phyloP scores from a whole-genome alignment of 2,888 invertebrate species.

The Drosophila limbata region DNA sequence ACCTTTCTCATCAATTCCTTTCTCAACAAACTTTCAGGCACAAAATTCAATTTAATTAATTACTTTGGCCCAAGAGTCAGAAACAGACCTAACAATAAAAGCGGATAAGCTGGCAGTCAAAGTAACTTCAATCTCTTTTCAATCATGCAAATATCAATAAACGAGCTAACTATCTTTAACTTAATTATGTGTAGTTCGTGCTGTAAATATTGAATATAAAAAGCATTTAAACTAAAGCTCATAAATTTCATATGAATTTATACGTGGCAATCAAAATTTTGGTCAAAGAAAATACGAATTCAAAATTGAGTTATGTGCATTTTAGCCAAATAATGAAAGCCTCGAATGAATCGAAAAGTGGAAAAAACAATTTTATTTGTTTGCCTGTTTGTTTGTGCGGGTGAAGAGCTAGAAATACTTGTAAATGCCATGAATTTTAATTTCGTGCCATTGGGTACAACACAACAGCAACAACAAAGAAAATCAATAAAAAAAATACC shows the following conservation, averaged over 20 bases:
- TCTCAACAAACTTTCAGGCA: neutral
- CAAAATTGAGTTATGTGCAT: constrained; percentile 12
- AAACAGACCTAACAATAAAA: constrained; percentile 4
- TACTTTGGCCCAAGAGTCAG: neutral
- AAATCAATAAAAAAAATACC: constrained; percentile 39
- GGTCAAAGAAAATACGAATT: constrained; percentile 30
- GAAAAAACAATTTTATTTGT: constrained; percentile 25
- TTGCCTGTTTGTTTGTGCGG: constrained; percentile 35
- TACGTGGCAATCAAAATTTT: constrained; percentile 31
- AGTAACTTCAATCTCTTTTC: constrained; percentile 16
- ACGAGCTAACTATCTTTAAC: neutral
- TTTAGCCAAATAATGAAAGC: constrained; percentile 12
- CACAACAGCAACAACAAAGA: constrained; percentile 19
- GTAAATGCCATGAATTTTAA: constrained; percentile 65
- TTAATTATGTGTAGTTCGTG: neutral
- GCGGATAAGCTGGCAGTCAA: neutral
- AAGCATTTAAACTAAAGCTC: constrained; percentile 18
- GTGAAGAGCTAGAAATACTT: constrained; percentile 46
- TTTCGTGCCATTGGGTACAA: constrained; percentile 48
- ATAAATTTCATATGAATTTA: constrained; percentile 25
- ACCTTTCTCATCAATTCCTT: neutral
- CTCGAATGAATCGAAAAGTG: constrained; percentile 12
- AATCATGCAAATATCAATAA: constrained; percentile 17
- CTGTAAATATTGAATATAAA: constrained; percentile 27
- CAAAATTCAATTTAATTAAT: constrained; percentile 9